Percentiles rank a stretch among this genome's conserved stretches.
These are phyloP conservation scores for Zaprionus taronus DNA, from an alignment of 1,140 invertebrate genomes.

Conservation along the genomic window DNA sequence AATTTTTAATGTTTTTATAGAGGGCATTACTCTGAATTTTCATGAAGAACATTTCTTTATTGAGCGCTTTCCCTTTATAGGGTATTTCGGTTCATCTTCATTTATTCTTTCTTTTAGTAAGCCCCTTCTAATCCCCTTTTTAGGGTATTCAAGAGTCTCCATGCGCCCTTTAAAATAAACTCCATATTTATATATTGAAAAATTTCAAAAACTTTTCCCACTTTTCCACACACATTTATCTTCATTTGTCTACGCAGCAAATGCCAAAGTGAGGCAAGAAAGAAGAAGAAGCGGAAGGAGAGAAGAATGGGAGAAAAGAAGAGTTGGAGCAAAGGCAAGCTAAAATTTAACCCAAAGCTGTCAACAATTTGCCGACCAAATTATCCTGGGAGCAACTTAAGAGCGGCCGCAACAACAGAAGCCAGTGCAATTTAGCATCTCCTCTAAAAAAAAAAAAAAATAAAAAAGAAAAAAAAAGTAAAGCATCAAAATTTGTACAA, in stretches of 20 bases:
- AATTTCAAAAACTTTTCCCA: constrained; percentile 15
- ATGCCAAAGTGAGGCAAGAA: constrained; percentile 16
- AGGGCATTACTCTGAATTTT: no score
- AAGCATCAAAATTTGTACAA: constrained; percentile 41
- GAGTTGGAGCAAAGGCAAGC: constrained; percentile 15
- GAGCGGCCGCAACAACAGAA: constrained; percentile 19
- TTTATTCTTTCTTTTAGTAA: no score
- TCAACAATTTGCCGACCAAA: constrained; percentile 78
- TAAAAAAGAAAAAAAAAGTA: no score
- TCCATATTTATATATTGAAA: constrained; percentile 13
- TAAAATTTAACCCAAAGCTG: constrained; percentile 57
- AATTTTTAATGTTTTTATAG: no score
- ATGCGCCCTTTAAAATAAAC: neutral
- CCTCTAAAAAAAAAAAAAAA: no score
- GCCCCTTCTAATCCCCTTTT: neutral
- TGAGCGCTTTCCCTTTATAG: no score
- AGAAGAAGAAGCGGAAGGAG: constrained; percentile 1
- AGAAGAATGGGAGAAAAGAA: neutral
- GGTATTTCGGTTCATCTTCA: no score
- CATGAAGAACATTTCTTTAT: no score
- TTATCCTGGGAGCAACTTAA: constrained; percentile 65
- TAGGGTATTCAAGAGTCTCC: neutral
- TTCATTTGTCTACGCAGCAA: constrained; percentile 63
- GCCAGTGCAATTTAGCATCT: constrained; percentile 36
- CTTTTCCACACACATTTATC: constrained; percentile 59